phyloP scores from a whole-genome alignment of 1,140 invertebrate species.

The Thaumatotibia leucotreta region DNA sequence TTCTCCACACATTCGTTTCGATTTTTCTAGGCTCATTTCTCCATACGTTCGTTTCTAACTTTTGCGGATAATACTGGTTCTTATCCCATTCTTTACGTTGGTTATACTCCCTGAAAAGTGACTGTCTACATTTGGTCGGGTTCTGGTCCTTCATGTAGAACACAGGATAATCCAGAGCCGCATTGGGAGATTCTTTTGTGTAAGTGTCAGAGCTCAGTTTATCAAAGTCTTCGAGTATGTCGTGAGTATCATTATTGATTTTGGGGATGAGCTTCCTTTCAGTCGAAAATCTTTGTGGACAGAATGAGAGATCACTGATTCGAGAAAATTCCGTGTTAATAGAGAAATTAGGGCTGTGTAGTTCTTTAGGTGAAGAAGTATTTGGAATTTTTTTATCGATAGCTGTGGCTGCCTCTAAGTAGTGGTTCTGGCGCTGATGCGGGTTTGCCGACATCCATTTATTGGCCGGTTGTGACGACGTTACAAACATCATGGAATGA shows the following conservation, averaged over 20 bases:
- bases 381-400: conserved; percentile 58
- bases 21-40: conserved; percentile 38
- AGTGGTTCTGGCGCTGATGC: conserved; percentile 31
- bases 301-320: conserved; percentile 67
- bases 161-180: conserved; percentile 33
- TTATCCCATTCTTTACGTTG: conserved; percentile 34
- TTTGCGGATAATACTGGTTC: conserved; percentile 23
- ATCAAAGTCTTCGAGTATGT: conserved; percentile 48
- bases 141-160: conserved; percentile 40
- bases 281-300: conserved; percentile 69
- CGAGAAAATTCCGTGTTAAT: conserved; percentile 67
- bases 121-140: conserved; percentile 50
- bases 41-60: conserved; percentile 48
- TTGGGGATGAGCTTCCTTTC: conserved; percentile 60
- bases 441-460: conserved; percentile 51
- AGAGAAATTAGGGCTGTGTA: conserved; percentile 65
- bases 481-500: conserved; percentile 56
- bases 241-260: conserved; percentile 57
- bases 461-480: conserved; percentile 43
- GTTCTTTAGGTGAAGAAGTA: conserved; percentile 66
- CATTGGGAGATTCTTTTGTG: conserved; percentile 69
- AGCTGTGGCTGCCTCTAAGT: conserved; percentile 39
- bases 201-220: conserved; percentile 69
- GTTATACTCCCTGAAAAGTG: conserved; percentile 55
- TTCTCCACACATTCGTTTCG: background rate